Base-by-base conservation (phyloP, 2,888 invertebrate species). In the Melikaiella ostensackeni region DNA sequence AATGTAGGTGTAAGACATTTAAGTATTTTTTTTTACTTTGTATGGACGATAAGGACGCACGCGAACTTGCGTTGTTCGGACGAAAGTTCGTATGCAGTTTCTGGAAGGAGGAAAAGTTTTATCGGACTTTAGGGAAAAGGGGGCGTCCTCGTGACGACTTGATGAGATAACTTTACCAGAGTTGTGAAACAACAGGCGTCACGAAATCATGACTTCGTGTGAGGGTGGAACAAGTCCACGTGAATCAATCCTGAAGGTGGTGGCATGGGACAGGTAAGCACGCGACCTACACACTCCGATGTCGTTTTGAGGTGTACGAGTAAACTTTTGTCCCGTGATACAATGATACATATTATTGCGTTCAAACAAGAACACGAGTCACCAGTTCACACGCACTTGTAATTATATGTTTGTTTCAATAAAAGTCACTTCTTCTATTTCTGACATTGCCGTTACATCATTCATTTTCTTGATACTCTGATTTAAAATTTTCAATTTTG, bases 91-190 rank as follows among this genome's bases (percentile, higher is more conserved):
- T 63, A 63, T 35, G 63, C 35, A 21, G 35, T 63, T 63, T 35
- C 35, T 64, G 55, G 63, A 80, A 82, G 79, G 80, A 84, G 81
- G 82, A 81, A 84, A 84, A 84, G 83, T 86, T 82, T 82, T 81
- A 83, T 85, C 83, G 80, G 80, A 76, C 81, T 80, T 84, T 82
- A 24, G 46, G 61, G 63, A 57, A 50, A 42, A n/a, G 74, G 19
- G 74, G 75, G 75, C 79, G 80, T 85, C 83, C 86, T 83, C 86
- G 84, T 86, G 86, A 86, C 84, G 86, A 86, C 85, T 86, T 86
- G 86, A 86, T 86, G 86, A 86, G 86, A 85, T 86, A 86, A 86
- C 86, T 86, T 86, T 84, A 76, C 81, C 76, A 78, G 81, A 82
- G 84, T 86, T 86, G 86, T 82, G 86, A 84, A 86, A 86, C 84